phyloP scores from a whole-genome alignment of 1,140 invertebrate genomes.

The Micrasema minimum region DNA sequence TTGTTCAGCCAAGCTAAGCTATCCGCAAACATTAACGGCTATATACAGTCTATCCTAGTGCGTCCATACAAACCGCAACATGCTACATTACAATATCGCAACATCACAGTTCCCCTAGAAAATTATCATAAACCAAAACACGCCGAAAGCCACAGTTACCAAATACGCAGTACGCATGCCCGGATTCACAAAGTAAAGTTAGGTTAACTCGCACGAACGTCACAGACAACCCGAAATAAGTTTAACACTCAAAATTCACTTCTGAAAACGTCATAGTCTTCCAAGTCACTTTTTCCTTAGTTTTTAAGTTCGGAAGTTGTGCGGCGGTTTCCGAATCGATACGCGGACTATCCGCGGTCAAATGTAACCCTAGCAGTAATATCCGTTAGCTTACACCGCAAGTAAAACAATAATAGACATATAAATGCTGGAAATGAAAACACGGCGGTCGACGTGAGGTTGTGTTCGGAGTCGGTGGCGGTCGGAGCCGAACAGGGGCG shows the following conservation, averaged over 20 bases:
- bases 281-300: slow-evolving; percentile 16
- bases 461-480: slow-evolving; percentile 30
- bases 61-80: slow-evolving; percentile 39
- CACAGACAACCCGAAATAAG: slow-evolving; percentile 15
- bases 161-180: slow-evolving; percentile 41
- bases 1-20: slow-evolving; percentile 13
- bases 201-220: slow-evolving; percentile 41
- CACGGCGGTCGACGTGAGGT: slow-evolving; percentile 42
- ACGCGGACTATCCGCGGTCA: slow-evolving; percentile 12
- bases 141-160: slow-evolving; percentile 17
- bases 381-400: slow-evolving; percentile 43
- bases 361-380: slow-evolving; percentile 29
- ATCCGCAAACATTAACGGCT: slow-evolving; percentile 22
- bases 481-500: slow-evolving; percentile 37
- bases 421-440: slow-evolving; percentile 53
- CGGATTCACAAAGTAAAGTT: slow-evolving; percentile 29
- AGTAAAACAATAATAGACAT: slow-evolving; percentile 54
- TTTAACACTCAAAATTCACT: slow-evolving; percentile 16
- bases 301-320: slow-evolving; percentile 2
- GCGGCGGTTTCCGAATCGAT: slow-evolving; percentile 8
- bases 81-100: slow-evolving; percentile 11
- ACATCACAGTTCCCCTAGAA: slow-evolving; percentile 11
- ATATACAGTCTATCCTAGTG: background rate
- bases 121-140: slow-evolving; percentile 40
- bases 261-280: slow-evolving; percentile 14